A percentile compares a stretch with the other conserved stretches of the same genome.
Evolutionary conservation across 2,888 invertebrate species (phyloP).

Genomic region (Drosophila hawaiiensis): DNA sequence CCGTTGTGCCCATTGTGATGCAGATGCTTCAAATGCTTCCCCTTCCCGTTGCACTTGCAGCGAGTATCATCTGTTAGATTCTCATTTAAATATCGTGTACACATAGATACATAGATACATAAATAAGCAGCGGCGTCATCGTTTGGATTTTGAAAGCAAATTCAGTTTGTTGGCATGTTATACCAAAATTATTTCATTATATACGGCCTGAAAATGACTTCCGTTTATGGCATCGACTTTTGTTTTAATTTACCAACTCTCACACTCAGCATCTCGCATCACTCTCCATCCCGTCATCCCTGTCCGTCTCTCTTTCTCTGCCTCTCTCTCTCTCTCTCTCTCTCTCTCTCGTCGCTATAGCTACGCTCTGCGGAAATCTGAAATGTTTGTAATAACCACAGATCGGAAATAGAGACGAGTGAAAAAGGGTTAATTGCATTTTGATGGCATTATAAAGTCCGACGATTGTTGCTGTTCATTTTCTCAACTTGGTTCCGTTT

Average conservation of each 20-base stretch:
- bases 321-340: background rate
- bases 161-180: conserved; percentile 42
- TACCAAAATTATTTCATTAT: conserved; percentile 75
- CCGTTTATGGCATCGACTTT: conserved; percentile 76
- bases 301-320: background rate
- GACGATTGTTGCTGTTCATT: conserved; percentile 33
- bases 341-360: background rate
- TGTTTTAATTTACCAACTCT: conserved; percentile 72
- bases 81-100: conserved; percentile 37
- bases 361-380: conserved; percentile 59
- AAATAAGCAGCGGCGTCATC: conserved; percentile 40
- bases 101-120: background rate
- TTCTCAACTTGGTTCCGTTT: conserved; percentile 42
- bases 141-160: conserved; percentile 68
- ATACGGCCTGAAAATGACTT: conserved; percentile 71
- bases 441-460: conserved; percentile 80
- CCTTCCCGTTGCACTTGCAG: conserved; percentile 54
- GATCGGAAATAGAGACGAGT: conserved; percentile 72
- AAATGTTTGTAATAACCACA: conserved; percentile 68
- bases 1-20: conserved; percentile 67
- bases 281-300: background rate
- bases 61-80: conserved; percentile 26
- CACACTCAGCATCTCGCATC: conserved; percentile 33
- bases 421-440: conserved; percentile 81
- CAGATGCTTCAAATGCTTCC: conserved; percentile 73